phyloP scores from a whole-genome alignment of 2,888 invertebrate genomes.

The Byasa hedistus region DNA sequence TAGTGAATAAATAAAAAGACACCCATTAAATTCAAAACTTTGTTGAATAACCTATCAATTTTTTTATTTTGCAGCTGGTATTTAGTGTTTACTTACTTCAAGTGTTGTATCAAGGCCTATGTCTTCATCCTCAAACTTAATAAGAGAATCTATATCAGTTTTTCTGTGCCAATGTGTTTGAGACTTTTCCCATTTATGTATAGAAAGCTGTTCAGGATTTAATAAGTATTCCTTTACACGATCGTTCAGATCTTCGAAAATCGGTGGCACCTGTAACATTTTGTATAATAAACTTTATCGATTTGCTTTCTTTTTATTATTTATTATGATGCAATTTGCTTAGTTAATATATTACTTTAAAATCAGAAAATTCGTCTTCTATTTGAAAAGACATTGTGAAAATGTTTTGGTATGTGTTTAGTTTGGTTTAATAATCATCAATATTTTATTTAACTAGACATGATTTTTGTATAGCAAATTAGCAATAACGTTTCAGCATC shows the following conservation, averaged over 20 bases:
- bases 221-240: conserved; percentile 83
- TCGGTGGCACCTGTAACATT: conserved; percentile 79
- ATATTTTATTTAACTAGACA: not conserved
- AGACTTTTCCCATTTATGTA: conserved; percentile 84
- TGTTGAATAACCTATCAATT: too few species aligned
- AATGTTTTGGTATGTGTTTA: not conserved
- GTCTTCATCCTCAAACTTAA: conserved; percentile 66
- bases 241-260: conserved; percentile 82
- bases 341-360: conserved; percentile 44
- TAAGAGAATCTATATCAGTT: conserved; percentile 48
- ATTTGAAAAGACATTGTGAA: conserved; percentile 47
- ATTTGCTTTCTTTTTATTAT: too few species aligned
- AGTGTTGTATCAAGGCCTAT: conserved; percentile 62
- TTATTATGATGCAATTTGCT: too few species aligned
- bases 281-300: too few species aligned
- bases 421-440: not conserved
- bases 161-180: conserved; percentile 79
- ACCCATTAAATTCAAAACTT: too few species aligned
- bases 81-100: conserved; percentile 48
- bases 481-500: too few species aligned
- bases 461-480: too few species aligned
- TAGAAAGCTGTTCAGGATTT: conserved; percentile 84
- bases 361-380: conserved; percentile 54
- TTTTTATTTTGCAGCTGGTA: too few species aligned
- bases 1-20: too few species aligned